These are phyloP conservation scores for Corythornis leucogaster DNA, from an alignment of 2,797 vertebrate species.

Conservation along the genomic window DNA sequence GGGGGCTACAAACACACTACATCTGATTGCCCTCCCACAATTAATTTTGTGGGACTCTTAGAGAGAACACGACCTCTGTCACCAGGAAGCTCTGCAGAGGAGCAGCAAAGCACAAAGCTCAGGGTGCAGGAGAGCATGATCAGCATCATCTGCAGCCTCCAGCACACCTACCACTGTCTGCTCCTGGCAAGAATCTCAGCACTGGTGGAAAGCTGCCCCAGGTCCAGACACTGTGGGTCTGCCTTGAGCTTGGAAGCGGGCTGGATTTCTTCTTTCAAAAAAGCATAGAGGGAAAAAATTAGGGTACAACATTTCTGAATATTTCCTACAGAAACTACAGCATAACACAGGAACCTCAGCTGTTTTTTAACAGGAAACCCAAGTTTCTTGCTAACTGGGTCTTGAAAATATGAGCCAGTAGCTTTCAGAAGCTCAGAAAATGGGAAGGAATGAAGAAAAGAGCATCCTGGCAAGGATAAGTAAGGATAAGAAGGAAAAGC, in stretches of 20 bases:
- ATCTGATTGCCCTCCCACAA: background rate
- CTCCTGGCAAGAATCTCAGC: background rate
- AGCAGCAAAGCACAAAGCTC: background rate
- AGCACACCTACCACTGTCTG: background rate
- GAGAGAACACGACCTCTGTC: background rate
- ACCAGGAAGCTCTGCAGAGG: background rate
- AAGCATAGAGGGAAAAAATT: background rate
- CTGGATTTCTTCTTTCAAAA: constrained; percentile 15
- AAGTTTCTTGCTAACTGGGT: constrained; percentile 16
- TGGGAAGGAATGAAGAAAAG: constrained; percentile 10
- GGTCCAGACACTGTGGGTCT: background rate
- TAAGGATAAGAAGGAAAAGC: constrained; percentile 44
- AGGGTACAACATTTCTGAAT: background rate
- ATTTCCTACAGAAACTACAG: background rate
- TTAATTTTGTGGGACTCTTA: background rate
- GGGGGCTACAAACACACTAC: too few species aligned
- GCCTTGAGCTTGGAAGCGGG: background rate
- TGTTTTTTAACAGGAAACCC: background rate
- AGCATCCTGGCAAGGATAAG: constrained; percentile 43
- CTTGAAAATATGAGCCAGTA: constrained; percentile 26
- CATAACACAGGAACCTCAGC: background rate
- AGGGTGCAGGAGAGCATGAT: background rate
- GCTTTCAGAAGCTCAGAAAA: constrained; percentile 44
- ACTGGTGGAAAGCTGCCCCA: background rate
- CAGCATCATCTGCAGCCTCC: background rate